Base-by-base conservation (phyloP, 2,888 invertebrate genomes). In the Malachius bipustulatus region DNA sequence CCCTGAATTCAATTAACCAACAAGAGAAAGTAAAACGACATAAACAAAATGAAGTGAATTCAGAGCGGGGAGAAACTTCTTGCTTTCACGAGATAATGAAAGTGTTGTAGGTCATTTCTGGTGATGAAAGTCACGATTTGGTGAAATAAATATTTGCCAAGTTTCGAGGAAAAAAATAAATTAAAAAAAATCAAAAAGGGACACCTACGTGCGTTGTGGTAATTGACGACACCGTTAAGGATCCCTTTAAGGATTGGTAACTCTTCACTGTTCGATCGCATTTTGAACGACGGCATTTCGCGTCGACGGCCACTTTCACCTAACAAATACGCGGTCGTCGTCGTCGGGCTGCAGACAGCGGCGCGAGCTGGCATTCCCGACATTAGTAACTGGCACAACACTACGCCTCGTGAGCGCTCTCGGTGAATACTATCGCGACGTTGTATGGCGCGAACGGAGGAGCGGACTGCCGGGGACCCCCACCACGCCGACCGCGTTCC, bases 131-230 rank as follows among this genome's bases (percentile, higher is more conserved):
- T 16, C 28, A 30, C 6, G 12, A 8, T 14, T 12, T 6, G 4
- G 14, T 15, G 10, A 34, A 36, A 33, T 37, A 28, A 36, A 6
- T 19, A 19, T 19, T 8, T n/a, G n/a, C 6, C 6, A 8, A 19
- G 6, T 19, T 6, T 19, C 24, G 24, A 8, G 24, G 6, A 19
- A 19, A 19, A 19, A 33, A 36, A 26, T 27, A 35, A 32, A n/a
- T n/a, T n/a, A n/a, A 33, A 33, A 35, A 36, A 16, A 30, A 40
- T 10, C 6, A 35, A 34, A 37, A 42, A 32, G 36, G 34, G 37
- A 52, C 45, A 87, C 87, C 67, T 85, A 88, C 88, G 87, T 73
- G 87, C 87, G 76, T 88, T 87, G 66, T 87, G 87, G 66, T 87
- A 87, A 66, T 84, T 81, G 63, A 85, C 83, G 60, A 82, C 84